phyloP scores from a whole-genome alignment of 2,113 vertebrate species.

The Paramormyrops kingsleyae region DNA sequence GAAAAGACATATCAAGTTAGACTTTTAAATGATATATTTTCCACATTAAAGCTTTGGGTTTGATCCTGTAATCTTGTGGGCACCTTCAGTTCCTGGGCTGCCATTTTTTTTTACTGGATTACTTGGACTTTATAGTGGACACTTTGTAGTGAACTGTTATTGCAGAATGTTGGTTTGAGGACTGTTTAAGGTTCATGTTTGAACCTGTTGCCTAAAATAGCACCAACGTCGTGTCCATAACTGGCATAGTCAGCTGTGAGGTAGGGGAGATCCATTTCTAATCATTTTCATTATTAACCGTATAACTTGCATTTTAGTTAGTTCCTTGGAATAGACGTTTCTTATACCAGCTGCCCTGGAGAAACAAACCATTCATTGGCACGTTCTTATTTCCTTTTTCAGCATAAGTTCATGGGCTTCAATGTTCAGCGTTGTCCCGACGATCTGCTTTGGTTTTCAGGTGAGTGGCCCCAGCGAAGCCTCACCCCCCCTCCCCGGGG shows the following conservation, averaged over 20 bases:
- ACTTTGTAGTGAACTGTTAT: background rate
- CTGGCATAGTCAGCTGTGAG: background rate
- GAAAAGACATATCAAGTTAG: background rate
- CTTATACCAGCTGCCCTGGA: background rate
- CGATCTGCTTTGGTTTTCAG: constrained; percentile 96
- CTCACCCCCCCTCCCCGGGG: too few relatives aligned
- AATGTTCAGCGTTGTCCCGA: constrained; percentile 79
- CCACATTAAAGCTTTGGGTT: background rate
- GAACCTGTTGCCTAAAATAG: background rate
- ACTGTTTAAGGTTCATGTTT: background rate
- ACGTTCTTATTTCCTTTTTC: constrained; percentile 16
- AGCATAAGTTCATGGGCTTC: constrained; percentile 76
- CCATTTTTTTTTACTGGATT: background rate
- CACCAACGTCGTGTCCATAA: background rate
- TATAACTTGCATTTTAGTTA: background rate
- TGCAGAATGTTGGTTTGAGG: background rate
- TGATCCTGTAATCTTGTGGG: background rate
- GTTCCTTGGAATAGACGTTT: background rate
- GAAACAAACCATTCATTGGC: background rate
- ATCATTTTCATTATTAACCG: background rate
- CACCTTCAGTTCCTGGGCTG: background rate
- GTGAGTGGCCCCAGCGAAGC: constrained; percentile 42
- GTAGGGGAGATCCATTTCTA: background rate
- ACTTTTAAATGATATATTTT: background rate
- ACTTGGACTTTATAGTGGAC: background rate